Evolutionary conservation across 2,888 invertebrate species (phyloP).

Genomic region (Cheilosia soror): DNA sequence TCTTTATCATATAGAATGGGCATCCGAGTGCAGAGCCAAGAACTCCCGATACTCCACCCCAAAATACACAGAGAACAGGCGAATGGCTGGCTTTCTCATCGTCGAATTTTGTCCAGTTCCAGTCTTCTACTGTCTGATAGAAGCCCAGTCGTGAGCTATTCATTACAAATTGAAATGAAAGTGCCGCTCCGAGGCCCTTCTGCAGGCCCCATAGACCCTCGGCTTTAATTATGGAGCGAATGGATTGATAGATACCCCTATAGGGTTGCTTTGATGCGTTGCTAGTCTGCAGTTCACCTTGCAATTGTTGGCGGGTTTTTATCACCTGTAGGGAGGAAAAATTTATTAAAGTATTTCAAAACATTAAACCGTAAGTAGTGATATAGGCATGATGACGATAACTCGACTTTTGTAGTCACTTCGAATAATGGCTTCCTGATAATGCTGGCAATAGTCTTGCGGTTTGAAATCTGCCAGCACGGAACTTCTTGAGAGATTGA

Average conservation of each 20-base stretch:
- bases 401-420: too few species aligned
- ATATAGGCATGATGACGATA: too few species aligned
- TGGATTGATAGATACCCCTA: constrained; percentile 92
- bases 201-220: constrained; percentile 91
- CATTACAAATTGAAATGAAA: constrained; percentile 90
- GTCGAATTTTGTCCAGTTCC: constrained; percentile 84
- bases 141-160: constrained; percentile 85
- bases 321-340: constrained; percentile 80
- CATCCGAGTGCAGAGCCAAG: constrained; percentile 89
- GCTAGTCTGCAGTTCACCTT: constrained; percentile 89
- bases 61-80: constrained; percentile 76
- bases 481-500: too few species aligned
- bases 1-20: constrained; percentile 92
- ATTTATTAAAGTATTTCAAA: background rate
- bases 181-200: constrained; percentile 91
- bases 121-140: constrained; percentile 87
- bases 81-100: constrained; percentile 63
- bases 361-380: background rate
- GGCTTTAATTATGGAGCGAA: constrained; percentile 88
- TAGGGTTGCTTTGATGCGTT: constrained; percentile 85
- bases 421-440: background rate
- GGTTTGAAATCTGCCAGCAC: too few species aligned
- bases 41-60: constrained; percentile 86
- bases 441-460: too few species aligned
- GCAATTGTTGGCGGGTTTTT: constrained; percentile 94